Evolutionary conservation across 2,888 invertebrate genomes (phyloP).

Genomic region (Drosophila flavopinicola): DNA sequence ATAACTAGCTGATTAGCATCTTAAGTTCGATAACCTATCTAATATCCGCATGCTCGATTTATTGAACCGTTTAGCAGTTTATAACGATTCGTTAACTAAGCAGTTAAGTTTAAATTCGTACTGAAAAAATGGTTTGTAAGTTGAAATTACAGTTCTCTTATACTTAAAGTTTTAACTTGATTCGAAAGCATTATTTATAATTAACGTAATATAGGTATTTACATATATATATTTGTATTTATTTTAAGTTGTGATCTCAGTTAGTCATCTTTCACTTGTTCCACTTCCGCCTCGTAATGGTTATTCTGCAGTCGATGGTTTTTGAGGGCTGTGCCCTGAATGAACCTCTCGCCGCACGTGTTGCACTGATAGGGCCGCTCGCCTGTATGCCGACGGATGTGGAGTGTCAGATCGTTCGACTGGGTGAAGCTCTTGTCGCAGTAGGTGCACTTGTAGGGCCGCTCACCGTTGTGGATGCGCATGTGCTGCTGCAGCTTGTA

Average conservation of each 20-base stretch:
- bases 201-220: neutral
- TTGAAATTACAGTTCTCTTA: too few relatives aligned
- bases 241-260: neutral
- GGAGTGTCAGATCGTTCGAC: conserved; percentile 89
- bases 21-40: too few relatives aligned
- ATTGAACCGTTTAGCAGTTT: too few relatives aligned
- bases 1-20: too few relatives aligned
- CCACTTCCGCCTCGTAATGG: conserved; percentile 54
- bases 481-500: conserved; percentile 87
- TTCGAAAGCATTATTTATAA: too few relatives aligned
- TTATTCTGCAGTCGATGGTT: conserved; percentile 85
- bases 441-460: conserved; percentile 87
- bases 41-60: too few relatives aligned
- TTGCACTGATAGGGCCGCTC: conserved; percentile 88
- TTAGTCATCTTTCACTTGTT: conserved; percentile 21
- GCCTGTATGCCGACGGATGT: conserved; percentile 89
- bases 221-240: neutral
- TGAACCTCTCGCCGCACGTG: conserved; percentile 89
- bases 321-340: conserved; percentile 88
- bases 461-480: conserved; percentile 86
- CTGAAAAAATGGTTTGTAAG: too few relatives aligned
- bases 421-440: conserved; percentile 87
- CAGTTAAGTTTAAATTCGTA: too few relatives aligned
- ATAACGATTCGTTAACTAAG: too few relatives aligned
- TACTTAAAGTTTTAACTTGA: too few relatives aligned